phyloP scores from a whole-genome alignment of 2,888 invertebrate genomes.

The Pinctada fucata region DNA sequence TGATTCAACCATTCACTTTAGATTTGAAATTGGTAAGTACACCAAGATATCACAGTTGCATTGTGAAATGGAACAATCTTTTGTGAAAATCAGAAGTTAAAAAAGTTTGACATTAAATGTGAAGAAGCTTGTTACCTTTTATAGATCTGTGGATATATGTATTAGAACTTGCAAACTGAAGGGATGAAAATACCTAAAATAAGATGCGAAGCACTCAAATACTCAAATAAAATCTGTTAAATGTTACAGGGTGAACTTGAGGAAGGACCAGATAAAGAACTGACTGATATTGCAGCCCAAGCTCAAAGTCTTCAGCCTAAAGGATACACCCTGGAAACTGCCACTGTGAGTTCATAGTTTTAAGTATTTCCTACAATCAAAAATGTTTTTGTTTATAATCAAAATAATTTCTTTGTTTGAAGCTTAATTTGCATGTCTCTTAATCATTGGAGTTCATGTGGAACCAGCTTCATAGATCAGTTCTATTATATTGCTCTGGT shows the following conservation, averaged over 20 bases:
- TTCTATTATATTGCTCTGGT: slow-evolving; percentile 51
- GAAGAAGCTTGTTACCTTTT: too few relatives aligned
- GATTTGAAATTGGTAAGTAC: too few relatives aligned
- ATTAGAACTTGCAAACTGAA: too few relatives aligned
- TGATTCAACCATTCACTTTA: too few relatives aligned
- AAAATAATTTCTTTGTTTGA: neutral
- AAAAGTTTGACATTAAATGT: too few relatives aligned
- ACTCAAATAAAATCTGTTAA: too few relatives aligned
- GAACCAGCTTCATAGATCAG: slow-evolving; percentile 37
- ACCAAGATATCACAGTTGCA: too few relatives aligned
- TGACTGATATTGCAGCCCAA: slow-evolving; percentile 94
- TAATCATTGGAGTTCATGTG: neutral
- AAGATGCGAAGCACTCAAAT: too few relatives aligned
- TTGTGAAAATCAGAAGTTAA: too few relatives aligned
- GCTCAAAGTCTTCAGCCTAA: slow-evolving; percentile 98
- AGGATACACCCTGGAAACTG: slow-evolving; percentile 96
- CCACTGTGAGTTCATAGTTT: slow-evolving; percentile 82
- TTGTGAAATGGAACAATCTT: too few relatives aligned
- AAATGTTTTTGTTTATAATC: neutral
- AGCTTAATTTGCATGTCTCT: neutral
- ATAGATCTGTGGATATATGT: too few relatives aligned
- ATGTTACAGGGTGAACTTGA: slow-evolving; percentile 25
- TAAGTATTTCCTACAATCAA: neutral
- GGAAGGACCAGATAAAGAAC: slow-evolving; percentile 79
- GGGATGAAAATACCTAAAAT: too few relatives aligned